Evolutionary conservation across 2,888 invertebrate genomes (phyloP), one percentile per base, ranked within the genome.

Genomic region (Hypsopygia costalis): DNA sequence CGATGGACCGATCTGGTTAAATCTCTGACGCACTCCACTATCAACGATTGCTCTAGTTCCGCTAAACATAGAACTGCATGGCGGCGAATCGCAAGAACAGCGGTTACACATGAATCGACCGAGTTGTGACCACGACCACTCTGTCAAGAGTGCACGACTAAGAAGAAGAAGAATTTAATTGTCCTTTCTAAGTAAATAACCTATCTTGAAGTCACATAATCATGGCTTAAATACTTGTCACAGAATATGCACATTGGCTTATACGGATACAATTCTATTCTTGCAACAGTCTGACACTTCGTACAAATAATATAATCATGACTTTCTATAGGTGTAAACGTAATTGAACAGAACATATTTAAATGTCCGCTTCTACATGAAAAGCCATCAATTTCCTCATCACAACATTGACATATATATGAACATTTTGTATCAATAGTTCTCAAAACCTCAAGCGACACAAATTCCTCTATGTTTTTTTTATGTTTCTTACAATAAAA

Each of bases 321-420:
- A 46, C 36, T 43, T 9, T 64, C 54, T 48, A 87, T 85, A 0
- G 70, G 80, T 9, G 77, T 81, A 28, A 86, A 81, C 12, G 78
- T 75, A 11, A 75, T 16, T 8, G 69, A 60, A 65, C 88, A 88
- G 52, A 80, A 76, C 63, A 76, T 71, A 46, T 81, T 88, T 1
- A 70, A 32, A 59, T 87, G 87, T 1, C 65, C 65, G 36, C 61
- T 49, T 43, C 47, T 54, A 58, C 88, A 87, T 0, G 58, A 47
- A 49, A 81, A 80, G 0, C 67, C 68, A n/a, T 55, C 44, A 2
- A 83, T 48, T 33, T 41, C 46, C 25, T 74, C 62, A 49, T 83
- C 77, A 58, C 88, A 88, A 46, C 77, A 64, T 36, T 83, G 82
- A 45, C 87, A 88, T 1, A 43, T 47, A 44, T 72, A 74, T 31